Conservation (phyloP, 2,888 invertebrate genomes). For the Drosophila niveifrons region DNA sequence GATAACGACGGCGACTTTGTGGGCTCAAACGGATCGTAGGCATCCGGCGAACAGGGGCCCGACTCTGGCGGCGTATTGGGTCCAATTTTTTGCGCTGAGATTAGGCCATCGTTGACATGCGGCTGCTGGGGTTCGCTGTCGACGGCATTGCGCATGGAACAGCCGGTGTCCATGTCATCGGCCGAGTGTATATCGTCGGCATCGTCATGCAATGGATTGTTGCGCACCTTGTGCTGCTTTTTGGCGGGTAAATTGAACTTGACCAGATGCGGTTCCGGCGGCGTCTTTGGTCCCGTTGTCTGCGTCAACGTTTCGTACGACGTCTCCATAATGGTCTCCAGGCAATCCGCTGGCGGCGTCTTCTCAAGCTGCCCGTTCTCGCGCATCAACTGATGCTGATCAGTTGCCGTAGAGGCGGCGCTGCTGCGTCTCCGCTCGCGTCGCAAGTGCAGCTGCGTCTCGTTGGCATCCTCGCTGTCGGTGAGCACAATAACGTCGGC, state of each 20-base stretch:
- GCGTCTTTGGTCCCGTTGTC: constrained; percentile 90
- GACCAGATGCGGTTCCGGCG: constrained; percentile 89
- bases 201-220: constrained; percentile 89
- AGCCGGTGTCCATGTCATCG: constrained; percentile 65
- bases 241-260: constrained; percentile 88
- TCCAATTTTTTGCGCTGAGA: constrained; percentile 87
- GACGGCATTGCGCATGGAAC: constrained; percentile 56
- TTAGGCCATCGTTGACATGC: constrained; percentile 62
- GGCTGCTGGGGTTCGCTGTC: constrained; percentile 49
- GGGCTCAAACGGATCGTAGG: constrained; percentile 96
- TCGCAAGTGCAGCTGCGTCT: constrained; percentile 56
- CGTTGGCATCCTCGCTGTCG: constrained; percentile 89
- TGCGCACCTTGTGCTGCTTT: constrained; percentile 87
- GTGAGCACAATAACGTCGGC: constrained; percentile 93
- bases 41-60: constrained; percentile 91
- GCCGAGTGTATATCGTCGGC: constrained; percentile 75
- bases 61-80: constrained; percentile 91
- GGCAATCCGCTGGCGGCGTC: constrained; percentile 74
- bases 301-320: constrained; percentile 84
- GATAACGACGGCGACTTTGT: constrained; percentile 89
- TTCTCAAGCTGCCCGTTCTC: constrained; percentile 78
- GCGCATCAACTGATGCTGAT: constrained; percentile 62
- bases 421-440: constrained; percentile 61
- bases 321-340: constrained; percentile 83
- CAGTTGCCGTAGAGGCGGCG: constrained; percentile 40